Percentiles rank a stretch among this genome's conserved stretches.
Conservation (phyloP, 2,797 vertebrate species). For the Apogon talboti region DNA sequence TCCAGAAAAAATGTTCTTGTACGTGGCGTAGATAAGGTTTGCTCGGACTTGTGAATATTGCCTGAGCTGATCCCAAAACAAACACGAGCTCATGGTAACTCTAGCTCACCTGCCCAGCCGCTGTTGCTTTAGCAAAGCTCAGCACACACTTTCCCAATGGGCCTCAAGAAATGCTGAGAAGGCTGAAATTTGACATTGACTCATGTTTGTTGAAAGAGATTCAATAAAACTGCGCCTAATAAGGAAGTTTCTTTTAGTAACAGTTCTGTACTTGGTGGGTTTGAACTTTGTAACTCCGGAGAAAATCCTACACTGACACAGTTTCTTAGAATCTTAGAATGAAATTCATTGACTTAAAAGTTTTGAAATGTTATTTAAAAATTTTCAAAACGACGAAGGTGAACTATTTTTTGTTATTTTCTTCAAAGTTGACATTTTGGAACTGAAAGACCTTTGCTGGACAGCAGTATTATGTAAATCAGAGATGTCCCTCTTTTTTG, state of each 20-base stretch:
- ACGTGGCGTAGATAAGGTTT: conserved; percentile 59
- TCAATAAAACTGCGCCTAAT: conserved; percentile 43
- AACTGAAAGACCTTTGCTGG: conserved; percentile 18
- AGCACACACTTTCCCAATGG: conserved; percentile 52
- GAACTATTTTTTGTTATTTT: conserved; percentile 1
- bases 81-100: conserved; percentile 71
- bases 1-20: conserved; percentile 67
- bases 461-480: conserved; percentile 20
- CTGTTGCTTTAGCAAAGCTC: conserved; percentile 75
- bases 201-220: conserved; percentile 61
- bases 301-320: neutral
- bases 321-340: neutral
- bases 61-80: conserved; percentile 72
- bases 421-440: conserved; percentile 16
- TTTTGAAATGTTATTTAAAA: too few relatives aligned
- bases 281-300: conserved; percentile 15
- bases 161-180: conserved; percentile 58
- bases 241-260: conserved; percentile 30
- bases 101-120: conserved; percentile 65
- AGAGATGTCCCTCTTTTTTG: conserved; percentile 21
- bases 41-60: conserved; percentile 71
- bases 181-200: conserved; percentile 64
- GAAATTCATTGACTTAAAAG: too few relatives aligned
- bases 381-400: neutral
- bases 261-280: conserved; percentile 22